Conservation (phyloP, 2,888 invertebrate genomes). For the Orthonychiurus folsomi region DNA sequence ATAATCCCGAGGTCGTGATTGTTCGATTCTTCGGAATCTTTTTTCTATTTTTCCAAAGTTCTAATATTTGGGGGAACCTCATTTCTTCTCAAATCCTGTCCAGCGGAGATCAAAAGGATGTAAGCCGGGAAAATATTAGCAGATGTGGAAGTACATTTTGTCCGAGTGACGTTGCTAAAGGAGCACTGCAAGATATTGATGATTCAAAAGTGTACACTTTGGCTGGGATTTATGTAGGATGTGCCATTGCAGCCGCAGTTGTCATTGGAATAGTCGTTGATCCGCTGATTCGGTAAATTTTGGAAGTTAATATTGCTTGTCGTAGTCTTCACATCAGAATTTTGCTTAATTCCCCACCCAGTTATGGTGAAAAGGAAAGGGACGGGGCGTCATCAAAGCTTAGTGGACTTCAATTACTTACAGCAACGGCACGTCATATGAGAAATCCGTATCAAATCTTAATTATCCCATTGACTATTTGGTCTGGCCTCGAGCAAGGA, state of each 20-base stretch:
- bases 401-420: slow-evolving; percentile 67
- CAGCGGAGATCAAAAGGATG: slow-evolving; percentile 48
- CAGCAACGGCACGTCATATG: slow-evolving; percentile 81
- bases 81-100: slow-evolving; percentile 81
- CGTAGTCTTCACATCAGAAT: no score
- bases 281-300: slow-evolving; percentile 67
- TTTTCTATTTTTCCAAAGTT: slow-evolving; percentile 88
- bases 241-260: slow-evolving; percentile 73
- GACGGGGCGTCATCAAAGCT: slow-evolving; percentile 63
- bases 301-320: slow-evolving; percentile 14
- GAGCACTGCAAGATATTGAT: slow-evolving; percentile 47
- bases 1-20: slow-evolving; percentile 81
- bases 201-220: slow-evolving; percentile 74
- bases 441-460: slow-evolving; percentile 85
- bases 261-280: slow-evolving; percentile 82
- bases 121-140: slow-evolving; percentile 10
- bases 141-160: slow-evolving; percentile 70
- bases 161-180: slow-evolving; percentile 43
- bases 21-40: slow-evolving; percentile 97
- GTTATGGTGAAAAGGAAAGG: slow-evolving; percentile 78
- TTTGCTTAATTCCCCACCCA: no score
- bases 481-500: slow-evolving; percentile 96
- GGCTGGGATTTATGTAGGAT: slow-evolving; percentile 77
- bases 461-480: slow-evolving; percentile 87
- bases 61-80: slow-evolving; percentile 88